These are phyloP conservation scores for Cynocephalus volans DNA, from an alignment of 2,113 vertebrate species.

Conservation along the genomic window DNA sequence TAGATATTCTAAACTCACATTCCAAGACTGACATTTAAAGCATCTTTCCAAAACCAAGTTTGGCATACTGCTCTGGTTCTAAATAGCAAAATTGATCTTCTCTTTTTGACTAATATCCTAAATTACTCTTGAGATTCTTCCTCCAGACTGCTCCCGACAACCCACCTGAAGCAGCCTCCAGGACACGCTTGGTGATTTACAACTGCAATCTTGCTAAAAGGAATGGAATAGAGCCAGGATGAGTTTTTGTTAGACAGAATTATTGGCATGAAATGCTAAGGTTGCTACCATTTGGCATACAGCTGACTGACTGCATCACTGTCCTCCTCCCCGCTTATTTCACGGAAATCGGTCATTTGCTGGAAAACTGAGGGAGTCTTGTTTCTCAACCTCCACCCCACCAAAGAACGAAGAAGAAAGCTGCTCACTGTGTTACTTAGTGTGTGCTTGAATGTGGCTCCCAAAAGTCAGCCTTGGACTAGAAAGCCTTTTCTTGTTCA, in stretches of 20 bases:
- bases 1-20: constrained; percentile 59
- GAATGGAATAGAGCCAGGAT: constrained; percentile 70
- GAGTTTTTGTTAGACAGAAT: constrained; percentile 75
- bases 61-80: constrained; percentile 50
- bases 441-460: background rate
- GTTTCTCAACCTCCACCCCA: background rate
- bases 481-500: constrained; percentile 1
- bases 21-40: constrained; percentile 58
- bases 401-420: background rate
- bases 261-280: constrained; percentile 72
- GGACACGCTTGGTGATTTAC: constrained; percentile 69
- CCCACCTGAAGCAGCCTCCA: constrained; percentile 59
- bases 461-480: background rate
- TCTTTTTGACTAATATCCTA: constrained; percentile 39
- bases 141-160: constrained; percentile 35
- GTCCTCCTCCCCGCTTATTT: background rate
- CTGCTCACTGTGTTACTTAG: background rate
- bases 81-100: constrained; percentile 76
- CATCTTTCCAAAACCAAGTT: constrained; percentile 52
- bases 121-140: constrained; percentile 71
- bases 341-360: constrained; percentile 62
- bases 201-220: constrained; percentile 76
- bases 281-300: background rate
- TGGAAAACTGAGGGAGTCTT: constrained; percentile 42
- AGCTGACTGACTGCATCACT: background rate